Percentiles rank a stretch among this genome's conserved stretches.
These are phyloP conservation scores for Scolanthus callimorphus DNA, from an alignment of 92 coral and sea anemone genomes.

Conservation along the genomic window DNA sequence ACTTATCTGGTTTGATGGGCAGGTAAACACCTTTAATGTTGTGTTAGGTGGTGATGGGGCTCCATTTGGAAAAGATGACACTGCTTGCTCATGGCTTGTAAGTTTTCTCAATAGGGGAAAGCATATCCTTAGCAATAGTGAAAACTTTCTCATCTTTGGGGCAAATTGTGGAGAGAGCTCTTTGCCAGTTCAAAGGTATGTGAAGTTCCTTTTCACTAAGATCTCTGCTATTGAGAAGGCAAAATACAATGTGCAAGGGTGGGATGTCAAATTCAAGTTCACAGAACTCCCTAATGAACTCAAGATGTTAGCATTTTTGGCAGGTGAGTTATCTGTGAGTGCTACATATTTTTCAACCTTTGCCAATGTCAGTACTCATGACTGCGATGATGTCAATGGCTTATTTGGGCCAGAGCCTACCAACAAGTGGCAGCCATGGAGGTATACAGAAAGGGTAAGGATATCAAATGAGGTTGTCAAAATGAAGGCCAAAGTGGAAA, in stretches of 20 bases:
- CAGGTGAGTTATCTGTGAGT: conserved; percentile 41
- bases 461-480: conserved; percentile 27
- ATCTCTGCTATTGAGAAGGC: conserved; percentile 29
- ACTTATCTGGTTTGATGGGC: conserved; percentile 73
- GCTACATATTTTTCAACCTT: conserved; percentile 45
- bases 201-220: conserved; percentile 39
- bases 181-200: conserved; percentile 43
- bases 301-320: conserved; percentile 22
- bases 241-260: conserved; percentile 22
- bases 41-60: conserved; percentile 70
- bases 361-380: conserved; percentile 24
- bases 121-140: conserved; percentile 35
- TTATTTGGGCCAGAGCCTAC: conserved; percentile 16
- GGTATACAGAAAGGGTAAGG: conserved; percentile 22
- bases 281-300: conserved; percentile 41
- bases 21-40: conserved; percentile 61
- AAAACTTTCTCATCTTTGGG: conserved; percentile 54
- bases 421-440: conserved; percentile 24
- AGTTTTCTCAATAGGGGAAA: conserved; percentile 66
- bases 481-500: conserved; percentile 15
- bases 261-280: conserved; percentile 19
- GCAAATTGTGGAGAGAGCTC: conserved; percentile 68
- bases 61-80: conserved; percentile 66
- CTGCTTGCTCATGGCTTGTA: conserved; percentile 60
- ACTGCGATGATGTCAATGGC: conserved; percentile 36